A percentile compares a stretch with the other conserved stretches of the same genome.
Conservation (phyloP, 2,797 vertebrate species). For the Enteromius viviparus region DNA sequence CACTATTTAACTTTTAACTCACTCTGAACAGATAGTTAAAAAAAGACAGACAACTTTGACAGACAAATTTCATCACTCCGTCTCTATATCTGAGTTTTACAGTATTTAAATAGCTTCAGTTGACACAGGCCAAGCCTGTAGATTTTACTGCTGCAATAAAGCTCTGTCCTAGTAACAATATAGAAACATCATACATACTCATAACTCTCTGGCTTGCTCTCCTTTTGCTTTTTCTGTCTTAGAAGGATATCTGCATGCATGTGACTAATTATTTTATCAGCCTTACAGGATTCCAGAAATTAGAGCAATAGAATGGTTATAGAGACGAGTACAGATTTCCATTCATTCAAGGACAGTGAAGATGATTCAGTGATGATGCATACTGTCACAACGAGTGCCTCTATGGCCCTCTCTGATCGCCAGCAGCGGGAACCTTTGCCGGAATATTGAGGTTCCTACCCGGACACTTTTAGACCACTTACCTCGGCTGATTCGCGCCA, state of each 20-base stretch:
- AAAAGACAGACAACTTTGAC: constrained; percentile 28
- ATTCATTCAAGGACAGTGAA: not conserved
- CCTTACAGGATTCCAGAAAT: constrained; percentile 11
- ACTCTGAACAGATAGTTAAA: constrained; percentile 24
- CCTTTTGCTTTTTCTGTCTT: constrained; percentile 11
- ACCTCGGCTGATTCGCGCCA: no score
- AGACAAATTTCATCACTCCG: constrained; percentile 43
- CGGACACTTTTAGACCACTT: no score
- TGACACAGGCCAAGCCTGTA: constrained; percentile 52
- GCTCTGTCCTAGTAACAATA: constrained; percentile 49
- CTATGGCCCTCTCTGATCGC: no score
- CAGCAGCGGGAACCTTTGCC: no score
- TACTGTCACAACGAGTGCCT: no score
- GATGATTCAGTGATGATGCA: constrained; percentile 8
- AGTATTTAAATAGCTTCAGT: constrained; percentile 53
- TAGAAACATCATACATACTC: constrained; percentile 45
- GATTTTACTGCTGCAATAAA: constrained; percentile 56
- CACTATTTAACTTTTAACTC: constrained; percentile 33
- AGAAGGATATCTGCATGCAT: constrained; percentile 83
- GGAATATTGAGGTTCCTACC: no score
- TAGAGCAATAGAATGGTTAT: not conserved
- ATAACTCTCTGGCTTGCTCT: constrained; percentile 18
- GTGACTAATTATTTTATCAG: constrained; percentile 91
- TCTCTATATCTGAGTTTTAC: constrained; percentile 47
- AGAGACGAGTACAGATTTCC: not conserved